Conservation (phyloP, 37 sponge, comb jelly and placozoan genomes). For the Diacarnus erythraeanus region DNA sequence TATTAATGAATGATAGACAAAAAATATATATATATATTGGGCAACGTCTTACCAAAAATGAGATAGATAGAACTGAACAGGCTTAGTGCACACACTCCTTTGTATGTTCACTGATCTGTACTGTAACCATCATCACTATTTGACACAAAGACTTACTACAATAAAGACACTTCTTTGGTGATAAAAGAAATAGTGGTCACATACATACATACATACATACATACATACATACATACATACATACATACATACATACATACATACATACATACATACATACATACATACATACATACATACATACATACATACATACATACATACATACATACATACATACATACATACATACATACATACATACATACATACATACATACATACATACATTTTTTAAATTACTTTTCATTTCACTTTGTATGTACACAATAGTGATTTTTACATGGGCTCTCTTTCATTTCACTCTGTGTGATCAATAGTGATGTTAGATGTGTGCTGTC, state of each 20-base stretch:
- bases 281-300: slow-evolving; percentile 10
- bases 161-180: not conserved
- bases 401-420: too few relatives aligned
- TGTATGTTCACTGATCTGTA: not conserved
- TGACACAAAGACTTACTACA: not conserved
- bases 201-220: slow-evolving; percentile 27
- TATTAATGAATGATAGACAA: too few relatives aligned
- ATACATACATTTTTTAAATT: slow-evolving; percentile 3
- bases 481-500: too few relatives aligned
- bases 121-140: not conserved
- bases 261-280: slow-evolving; percentile 23
- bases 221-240: slow-evolving; percentile 14
- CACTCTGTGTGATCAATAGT: too few relatives aligned
- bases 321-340: slow-evolving; percentile 43
- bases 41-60: too few relatives aligned
- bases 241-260: slow-evolving; percentile 19
- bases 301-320: slow-evolving; percentile 28
- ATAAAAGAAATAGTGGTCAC: not conserved
- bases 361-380: slow-evolving; percentile 19
- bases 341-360: slow-evolving; percentile 19
- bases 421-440: too few relatives aligned
- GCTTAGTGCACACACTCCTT: too few relatives aligned
- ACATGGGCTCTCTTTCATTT: too few relatives aligned
- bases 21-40: too few relatives aligned
- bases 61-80: too few relatives aligned